phyloP scores from a whole-genome alignment of 2,797 vertebrate species.

The Thunnus albacares region DNA sequence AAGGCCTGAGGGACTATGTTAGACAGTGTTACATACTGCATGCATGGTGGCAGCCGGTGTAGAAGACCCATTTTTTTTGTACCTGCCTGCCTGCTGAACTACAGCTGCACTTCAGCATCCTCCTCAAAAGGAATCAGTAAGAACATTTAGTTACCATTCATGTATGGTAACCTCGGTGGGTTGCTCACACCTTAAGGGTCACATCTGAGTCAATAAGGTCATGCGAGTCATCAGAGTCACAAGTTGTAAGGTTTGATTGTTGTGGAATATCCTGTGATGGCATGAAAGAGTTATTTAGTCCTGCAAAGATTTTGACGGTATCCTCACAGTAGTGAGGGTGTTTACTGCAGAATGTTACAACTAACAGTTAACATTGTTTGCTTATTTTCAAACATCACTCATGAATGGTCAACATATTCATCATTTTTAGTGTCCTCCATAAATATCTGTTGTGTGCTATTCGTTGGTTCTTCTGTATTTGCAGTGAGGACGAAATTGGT shows the following conservation, averaged over 20 bases:
- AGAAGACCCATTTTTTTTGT: conserved; percentile 24
- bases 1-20: conserved; percentile 55
- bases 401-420: too few relatives aligned
- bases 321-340: too few relatives aligned
- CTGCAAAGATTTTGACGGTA: too few relatives aligned
- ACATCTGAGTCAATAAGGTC: conserved; percentile 31
- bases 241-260: conserved; percentile 27
- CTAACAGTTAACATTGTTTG: too few relatives aligned
- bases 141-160: conserved; percentile 9
- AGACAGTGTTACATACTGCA: conserved; percentile 45
- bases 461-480: too few relatives aligned
- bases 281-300: too few relatives aligned
- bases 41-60: conserved; percentile 40
- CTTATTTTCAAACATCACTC: too few relatives aligned
- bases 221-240: not conserved
- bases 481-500: too few relatives aligned
- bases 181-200: conserved; percentile 25
- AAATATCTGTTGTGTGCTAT: too few relatives aligned
- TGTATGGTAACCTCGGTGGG: conserved; percentile 10
- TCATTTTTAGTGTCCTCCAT: too few relatives aligned
- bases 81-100: conserved; percentile 37
- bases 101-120: conserved; percentile 23
- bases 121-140: conserved; percentile 3
- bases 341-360: too few relatives aligned
- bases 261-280: not conserved